phyloP scores from a whole-genome alignment of 2,797 vertebrate genomes.

The Luscinia megarhynchos region DNA sequence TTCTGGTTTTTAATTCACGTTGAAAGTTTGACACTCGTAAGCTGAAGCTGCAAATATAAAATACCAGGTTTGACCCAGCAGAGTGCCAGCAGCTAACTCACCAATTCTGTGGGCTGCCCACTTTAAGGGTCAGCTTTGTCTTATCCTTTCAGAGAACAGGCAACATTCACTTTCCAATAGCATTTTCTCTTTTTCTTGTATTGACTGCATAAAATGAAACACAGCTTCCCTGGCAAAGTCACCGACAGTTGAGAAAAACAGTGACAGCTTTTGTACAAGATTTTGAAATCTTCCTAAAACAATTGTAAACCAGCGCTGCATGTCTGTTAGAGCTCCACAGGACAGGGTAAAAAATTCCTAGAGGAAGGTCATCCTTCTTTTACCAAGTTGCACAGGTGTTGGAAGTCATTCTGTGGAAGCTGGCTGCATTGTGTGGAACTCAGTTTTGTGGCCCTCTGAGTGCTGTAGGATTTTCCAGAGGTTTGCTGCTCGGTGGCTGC shows the following conservation, averaged over 20 bases:
- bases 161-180: neutral
- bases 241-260: neutral
- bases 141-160: neutral
- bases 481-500: neutral
- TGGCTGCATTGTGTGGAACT: neutral
- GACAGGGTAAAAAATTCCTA: neutral
- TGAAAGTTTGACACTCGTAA: rapidly evolving
- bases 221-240: neutral
- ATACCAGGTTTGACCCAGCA: rapidly evolving
- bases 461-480: neutral
- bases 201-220: neutral
- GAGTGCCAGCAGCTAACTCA: neutral
- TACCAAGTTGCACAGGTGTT: neutral
- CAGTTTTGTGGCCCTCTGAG: neutral
- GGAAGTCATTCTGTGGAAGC: neutral
- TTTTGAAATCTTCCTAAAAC: neutral
- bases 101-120: neutral
- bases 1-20: neutral
- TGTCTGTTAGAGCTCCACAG: neutral
- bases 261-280: neutral
- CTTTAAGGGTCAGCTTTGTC: neutral
- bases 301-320: neutral
- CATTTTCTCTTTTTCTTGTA: neutral
- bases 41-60: neutral
- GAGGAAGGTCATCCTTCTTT: neutral